Conservation (phyloP, 2,113 vertebrate genomes). For the Myiozetetes cayanensis region DNA sequence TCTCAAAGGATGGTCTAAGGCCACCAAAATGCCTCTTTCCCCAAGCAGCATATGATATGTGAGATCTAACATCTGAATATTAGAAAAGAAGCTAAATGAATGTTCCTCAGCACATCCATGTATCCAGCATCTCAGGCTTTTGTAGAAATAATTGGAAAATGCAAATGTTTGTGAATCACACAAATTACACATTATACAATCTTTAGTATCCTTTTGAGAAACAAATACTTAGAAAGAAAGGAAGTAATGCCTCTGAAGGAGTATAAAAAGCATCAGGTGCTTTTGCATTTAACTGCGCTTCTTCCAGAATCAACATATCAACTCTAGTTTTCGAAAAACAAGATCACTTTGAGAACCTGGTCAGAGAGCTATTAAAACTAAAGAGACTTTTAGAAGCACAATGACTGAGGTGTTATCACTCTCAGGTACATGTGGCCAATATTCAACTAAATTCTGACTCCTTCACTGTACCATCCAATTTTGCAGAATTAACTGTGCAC, state of each 20-base stretch:
- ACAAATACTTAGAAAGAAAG: neutral
- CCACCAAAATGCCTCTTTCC: neutral
- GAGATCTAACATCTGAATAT: neutral
- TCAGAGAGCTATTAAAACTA: neutral
- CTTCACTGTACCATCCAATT: neutral
- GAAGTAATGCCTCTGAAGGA: neutral
- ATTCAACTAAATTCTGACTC: neutral
- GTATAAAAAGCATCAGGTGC: neutral
- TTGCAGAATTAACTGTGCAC: neutral
- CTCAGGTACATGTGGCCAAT: neutral
- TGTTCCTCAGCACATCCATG: neutral
- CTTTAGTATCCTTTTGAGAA: conserved; percentile 37
- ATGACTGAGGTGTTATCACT: neutral
- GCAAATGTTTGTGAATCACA: conserved; percentile 21
- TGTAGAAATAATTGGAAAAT: conserved; percentile 36
- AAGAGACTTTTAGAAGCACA: neutral
- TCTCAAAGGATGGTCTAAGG: neutral
- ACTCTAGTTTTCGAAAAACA: conserved; percentile 3
- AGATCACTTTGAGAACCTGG: neutral
- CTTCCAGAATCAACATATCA: neutral
- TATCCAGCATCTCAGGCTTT: conserved; percentile 6
- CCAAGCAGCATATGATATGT: neutral
- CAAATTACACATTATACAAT: neutral
- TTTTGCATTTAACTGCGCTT: neutral
- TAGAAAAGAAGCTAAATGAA: neutral